A percentile compares a stretch with the other conserved stretches of the same genome.
Evolutionary conservation across 2,113 vertebrate genomes (phyloP).

Genomic region (Tautogolabrus adspersus): DNA sequence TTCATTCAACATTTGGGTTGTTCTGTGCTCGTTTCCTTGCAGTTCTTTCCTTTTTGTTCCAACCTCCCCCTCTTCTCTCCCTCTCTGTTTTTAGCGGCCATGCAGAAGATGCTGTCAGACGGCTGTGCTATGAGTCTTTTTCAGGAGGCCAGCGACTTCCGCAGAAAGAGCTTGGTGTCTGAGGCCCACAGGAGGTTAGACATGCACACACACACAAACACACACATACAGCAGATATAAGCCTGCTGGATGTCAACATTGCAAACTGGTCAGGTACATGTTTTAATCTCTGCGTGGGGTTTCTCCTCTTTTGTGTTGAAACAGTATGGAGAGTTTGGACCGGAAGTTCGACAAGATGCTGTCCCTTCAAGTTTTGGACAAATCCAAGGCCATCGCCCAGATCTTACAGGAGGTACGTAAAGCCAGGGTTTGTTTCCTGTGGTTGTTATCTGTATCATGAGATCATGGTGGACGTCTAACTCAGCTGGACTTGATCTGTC

Average conservation of each 20-base stretch:
- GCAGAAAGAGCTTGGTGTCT: slow-evolving; percentile 86
- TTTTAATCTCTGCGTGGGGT: neutral
- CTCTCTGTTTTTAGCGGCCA: slow-evolving; percentile 86
- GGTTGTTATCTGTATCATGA: neutral
- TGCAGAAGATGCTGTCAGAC: slow-evolving; percentile 95
- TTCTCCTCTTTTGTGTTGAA: slow-evolving; percentile 34
- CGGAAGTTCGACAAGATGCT: slow-evolving; percentile 92
- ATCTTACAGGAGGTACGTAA: slow-evolving; percentile 92
- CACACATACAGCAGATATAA: neutral
- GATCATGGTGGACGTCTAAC: neutral
- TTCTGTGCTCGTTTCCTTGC: too few relatives aligned
- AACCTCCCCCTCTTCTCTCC: too few relatives aligned
- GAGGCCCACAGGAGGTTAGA: slow-evolving; percentile 91
- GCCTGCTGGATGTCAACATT: too few relatives aligned
- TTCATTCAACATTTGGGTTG: too few relatives aligned
- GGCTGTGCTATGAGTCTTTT: slow-evolving; percentile 87
- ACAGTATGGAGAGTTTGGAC: slow-evolving; percentile 90
- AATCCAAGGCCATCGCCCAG: slow-evolving; percentile 91
- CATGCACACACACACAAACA: neutral
- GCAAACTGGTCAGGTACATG: neutral
- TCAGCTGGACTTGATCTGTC: neutral
- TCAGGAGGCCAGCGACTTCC: slow-evolving; percentile 88
- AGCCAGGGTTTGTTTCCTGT: slow-evolving; percentile 64
- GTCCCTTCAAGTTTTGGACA: slow-evolving; percentile 92
- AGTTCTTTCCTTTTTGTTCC: too few relatives aligned